Conservation (phyloP, 2,888 invertebrate species). For the Euclidia mi region DNA sequence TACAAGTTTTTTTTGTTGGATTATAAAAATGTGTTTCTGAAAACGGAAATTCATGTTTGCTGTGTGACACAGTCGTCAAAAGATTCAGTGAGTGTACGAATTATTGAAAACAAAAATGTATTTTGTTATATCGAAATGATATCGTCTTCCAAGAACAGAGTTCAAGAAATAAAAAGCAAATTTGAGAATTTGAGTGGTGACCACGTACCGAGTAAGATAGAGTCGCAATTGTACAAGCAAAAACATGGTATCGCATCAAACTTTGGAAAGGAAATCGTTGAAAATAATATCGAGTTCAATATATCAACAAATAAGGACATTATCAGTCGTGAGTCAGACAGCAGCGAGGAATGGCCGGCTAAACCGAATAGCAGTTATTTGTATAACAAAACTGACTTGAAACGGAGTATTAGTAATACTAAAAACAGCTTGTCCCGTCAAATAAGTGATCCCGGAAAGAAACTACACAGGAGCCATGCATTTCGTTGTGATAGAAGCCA, state of each 20-base stretch:
- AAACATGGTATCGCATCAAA: conserved; percentile 32
- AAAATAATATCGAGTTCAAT: conserved; percentile 40
- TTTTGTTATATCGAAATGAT: conserved; percentile 78
- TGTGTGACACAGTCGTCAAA: conserved; percentile 11
- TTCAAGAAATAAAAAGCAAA: conserved; percentile 91
- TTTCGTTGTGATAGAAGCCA: conserved; percentile 89
- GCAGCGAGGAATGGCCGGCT: conserved; percentile 58
- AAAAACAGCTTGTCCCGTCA: conserved; percentile 81
- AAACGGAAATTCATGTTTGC: conserved; percentile 9
- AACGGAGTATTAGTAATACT: conserved; percentile 67
- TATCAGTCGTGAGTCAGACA: conserved; percentile 55
- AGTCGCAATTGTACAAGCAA: conserved; percentile 54
- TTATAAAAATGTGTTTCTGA: conserved; percentile 18
- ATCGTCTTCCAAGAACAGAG: conserved; percentile 87
- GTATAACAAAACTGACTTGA: conserved; percentile 76
- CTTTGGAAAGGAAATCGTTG: conserved; percentile 52
- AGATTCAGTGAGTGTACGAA: conserved; percentile 14
- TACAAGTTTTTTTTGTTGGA: conserved; percentile 21
- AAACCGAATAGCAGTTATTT: conserved; percentile 81
- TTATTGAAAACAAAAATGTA: conserved; percentile 69
- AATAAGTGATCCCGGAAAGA: conserved; percentile 87
- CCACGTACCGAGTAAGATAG: conserved; percentile 54
- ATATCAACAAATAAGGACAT: conserved; percentile 50
- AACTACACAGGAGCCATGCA: conserved; percentile 90
- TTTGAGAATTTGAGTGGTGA: conserved; percentile 89